Conservation (phyloP, 2,888 invertebrate genomes). For the Blastobasis lacticolella region DNA sequence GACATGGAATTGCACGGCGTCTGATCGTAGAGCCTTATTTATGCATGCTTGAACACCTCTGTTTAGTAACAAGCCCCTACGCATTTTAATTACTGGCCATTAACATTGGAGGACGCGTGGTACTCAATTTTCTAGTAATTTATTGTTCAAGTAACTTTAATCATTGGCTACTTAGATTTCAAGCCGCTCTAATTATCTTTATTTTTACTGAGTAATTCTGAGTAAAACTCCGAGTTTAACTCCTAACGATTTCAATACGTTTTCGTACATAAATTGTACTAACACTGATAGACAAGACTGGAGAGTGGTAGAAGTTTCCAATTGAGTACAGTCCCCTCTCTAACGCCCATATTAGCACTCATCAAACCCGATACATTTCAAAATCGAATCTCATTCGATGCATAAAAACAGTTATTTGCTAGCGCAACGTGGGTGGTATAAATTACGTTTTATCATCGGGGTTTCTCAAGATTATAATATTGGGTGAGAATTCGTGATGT, state of each 20-base stretch:
- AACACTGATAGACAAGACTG: too few relatives aligned
- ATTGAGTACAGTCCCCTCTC: background rate
- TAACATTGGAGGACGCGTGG: background rate
- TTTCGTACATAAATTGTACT: background rate
- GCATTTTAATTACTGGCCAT: background rate
- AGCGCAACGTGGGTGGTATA: background rate
- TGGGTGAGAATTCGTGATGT: too few relatives aligned
- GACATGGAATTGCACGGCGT: too few relatives aligned
- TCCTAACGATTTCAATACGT: background rate
- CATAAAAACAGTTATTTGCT: background rate
- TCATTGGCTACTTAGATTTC: background rate
- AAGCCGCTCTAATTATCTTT: background rate
- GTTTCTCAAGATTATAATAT: too few relatives aligned
- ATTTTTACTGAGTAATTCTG: background rate
- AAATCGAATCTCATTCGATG: background rate
- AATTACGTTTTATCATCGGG: background rate
- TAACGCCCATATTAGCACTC: too few relatives aligned
- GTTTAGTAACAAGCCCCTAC: background rate
- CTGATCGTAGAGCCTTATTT: background rate
- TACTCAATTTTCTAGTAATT: background rate
- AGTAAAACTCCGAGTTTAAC: background rate
- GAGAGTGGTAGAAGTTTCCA: conserved; percentile 3
- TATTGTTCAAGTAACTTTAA: background rate
- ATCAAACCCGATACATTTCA: too few relatives aligned
- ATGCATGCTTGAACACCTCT: background rate